These are phyloP conservation scores for Syngnathus typhle DNA, from an alignment of 2,113 vertebrate genomes.

Conservation along the genomic window DNA sequence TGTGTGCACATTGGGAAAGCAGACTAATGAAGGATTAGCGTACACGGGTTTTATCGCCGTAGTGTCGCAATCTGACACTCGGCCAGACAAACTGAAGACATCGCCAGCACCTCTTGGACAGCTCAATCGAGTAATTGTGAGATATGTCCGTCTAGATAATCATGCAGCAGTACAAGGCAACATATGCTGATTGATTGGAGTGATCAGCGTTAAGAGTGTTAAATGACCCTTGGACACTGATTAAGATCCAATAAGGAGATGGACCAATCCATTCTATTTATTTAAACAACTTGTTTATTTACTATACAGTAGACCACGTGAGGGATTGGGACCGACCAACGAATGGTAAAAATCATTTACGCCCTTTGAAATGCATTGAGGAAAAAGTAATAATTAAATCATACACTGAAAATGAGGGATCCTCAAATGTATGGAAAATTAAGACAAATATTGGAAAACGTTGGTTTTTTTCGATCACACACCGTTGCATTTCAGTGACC, in stretches of 20 bases:
- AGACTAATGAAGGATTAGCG: conserved; percentile 66
- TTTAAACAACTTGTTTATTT: no score
- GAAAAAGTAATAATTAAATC: no score
- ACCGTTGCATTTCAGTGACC: background rate
- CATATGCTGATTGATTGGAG: background rate
- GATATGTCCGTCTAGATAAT: background rate
- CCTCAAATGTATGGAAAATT: no score
- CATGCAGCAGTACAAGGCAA: background rate
- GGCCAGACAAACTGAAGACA: conserved; percentile 30
- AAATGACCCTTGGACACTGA: background rate
- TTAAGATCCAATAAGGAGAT: background rate
- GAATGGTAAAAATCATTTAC: no score
- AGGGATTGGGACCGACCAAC: no score
- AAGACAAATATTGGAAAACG: no score
- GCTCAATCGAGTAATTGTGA: background rate
- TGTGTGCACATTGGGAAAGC: conserved; percentile 37
- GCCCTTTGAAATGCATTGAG: no score
- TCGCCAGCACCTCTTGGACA: conserved; percentile 1
- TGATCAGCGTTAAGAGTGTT: background rate
- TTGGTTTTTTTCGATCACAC: background rate
- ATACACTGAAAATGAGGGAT: no score
- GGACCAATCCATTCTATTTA: no score
- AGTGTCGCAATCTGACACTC: conserved; percentile 35
- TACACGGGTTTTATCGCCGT: conserved; percentile 26
- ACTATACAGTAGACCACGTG: no score